Evolutionary conservation across 2,797 vertebrate species (phyloP), one percentile per base, ranked within the genome.

Genomic region (Pempheris klunzingeri): DNA sequence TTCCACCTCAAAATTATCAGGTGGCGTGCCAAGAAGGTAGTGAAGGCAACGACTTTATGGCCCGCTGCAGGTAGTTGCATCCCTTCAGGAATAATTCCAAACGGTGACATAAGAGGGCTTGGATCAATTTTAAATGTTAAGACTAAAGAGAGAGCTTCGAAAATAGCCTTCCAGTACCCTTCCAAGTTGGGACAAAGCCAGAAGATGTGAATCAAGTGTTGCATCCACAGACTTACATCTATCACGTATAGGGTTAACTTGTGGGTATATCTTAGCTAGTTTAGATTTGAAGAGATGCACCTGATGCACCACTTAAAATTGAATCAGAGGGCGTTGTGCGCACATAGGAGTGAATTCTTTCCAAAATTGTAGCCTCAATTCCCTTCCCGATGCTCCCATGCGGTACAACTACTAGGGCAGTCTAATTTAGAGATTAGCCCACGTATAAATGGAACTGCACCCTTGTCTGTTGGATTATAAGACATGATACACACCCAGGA

Each of bases 241-340:
- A 8, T 66, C 22, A 39, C 47, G 52, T 12, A 38, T 28, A 12
- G 52, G 28, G 50, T 30, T n/a, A 17, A 57, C 57, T 24, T 54
- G 65, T n/a, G 39, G 18, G n/a, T 57, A 24, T 15, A 57, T 55
- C 4, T 68, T 68, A 41, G 20, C 52, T 57, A 32, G 17, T 36
- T 65, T 38, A 9, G 46, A 34, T 47, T 63, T 34, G 11, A 18
- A 63, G 6, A 50, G 32, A 18, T 36, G 13, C 7, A 15, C 46
- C 6, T 22, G 5, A 28, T 18, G 62, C 32, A 64, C n/a, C 12
- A 34, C 30, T 49, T 64, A 36, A 65, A 65, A 39, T 50, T 26
- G 47, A 26, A 52, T 12, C n/a, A 38, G 11, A 38, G 13, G 34
- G 46, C 26, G 32, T 17, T 14, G 3, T 36, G 32, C 13, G 17